Evolutionary conservation across 1,140 invertebrate species (phyloP), one percentile per base, ranked within the genome.

Genomic region (Drosophila nebulosa): DNA sequence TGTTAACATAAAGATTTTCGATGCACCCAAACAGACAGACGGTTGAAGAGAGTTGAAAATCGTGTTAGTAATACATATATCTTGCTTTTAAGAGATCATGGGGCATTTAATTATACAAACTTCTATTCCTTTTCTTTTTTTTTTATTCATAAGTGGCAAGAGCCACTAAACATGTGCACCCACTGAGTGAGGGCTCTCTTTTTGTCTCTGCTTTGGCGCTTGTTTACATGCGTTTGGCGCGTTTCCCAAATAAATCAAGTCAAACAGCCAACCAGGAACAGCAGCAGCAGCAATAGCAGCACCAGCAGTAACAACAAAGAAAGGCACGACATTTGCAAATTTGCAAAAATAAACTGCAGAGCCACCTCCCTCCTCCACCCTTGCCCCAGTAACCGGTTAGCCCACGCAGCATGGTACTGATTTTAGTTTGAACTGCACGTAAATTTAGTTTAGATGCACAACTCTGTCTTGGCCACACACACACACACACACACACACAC

Each of bases 161-260:
- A 46, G 35, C 51, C 66, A 9, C 51, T 46, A 32, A 55, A 53
- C 50, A 53, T 63, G 51, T 32, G 12, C 30, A 55, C 52, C 46
- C 35, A 24, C 36, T 67, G n/a, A n/a, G n/a, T n/a, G n/a, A n/a
- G n/a, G n/a, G n/a, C 51, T 16, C 14, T 21, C 21, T 21, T 16
- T 39, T 42, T 57, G 22, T 10, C 18, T 42, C 60, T 61, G 39
- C 22, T 63, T 55, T 62, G 69, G n/a, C 46, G 61, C 80, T 81
- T 86, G 81, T 85, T 85, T 86, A 85, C 80, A 85, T 80, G 80
- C 69, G 69, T 80, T 85, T 86, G 80, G 81, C 74, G 81, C 80
- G 79, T 79, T 79, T 64, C 61, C 69, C 83, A 88, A 85, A 86
- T 88, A 86, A 86, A 86, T 86, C 79, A 86, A 86, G 77, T 68